Evolutionary conservation across 37 sponge, comb jelly and placozoan genomes (phyloP).

Genomic region (Amphimedon queenslandica): DNA sequence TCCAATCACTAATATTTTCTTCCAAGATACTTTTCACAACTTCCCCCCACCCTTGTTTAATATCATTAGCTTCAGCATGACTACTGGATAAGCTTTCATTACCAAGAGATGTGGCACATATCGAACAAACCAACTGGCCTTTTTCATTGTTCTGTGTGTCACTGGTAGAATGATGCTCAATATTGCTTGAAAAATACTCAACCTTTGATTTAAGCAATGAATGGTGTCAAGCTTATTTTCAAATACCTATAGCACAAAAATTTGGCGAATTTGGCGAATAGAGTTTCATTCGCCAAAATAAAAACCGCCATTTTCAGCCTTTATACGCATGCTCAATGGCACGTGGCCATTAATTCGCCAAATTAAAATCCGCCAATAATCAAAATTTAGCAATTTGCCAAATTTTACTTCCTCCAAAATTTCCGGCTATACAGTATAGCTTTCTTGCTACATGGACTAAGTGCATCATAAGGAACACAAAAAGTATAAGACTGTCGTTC

Average conservation of each 20-base stretch:
- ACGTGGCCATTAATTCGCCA: too few relatives aligned
- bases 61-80: neutral
- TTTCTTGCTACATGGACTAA: too few relatives aligned
- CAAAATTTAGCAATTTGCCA: too few relatives aligned
- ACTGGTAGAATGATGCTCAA: neutral
- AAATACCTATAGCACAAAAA: too few relatives aligned
- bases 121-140: constrained; percentile 1
- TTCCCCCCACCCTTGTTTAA: neutral
- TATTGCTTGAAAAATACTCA: neutral
- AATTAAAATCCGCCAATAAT: too few relatives aligned
- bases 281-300: too few relatives aligned
- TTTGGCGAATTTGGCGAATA: too few relatives aligned
- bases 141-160: constrained; percentile 10
- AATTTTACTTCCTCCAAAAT: too few relatives aligned
- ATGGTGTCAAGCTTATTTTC: neutral
- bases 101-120: constrained; percentile 3
- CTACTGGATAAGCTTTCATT: neutral
- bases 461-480: too few relatives aligned
- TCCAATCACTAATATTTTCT: neutral
- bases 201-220: neutral
- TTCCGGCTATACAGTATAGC: too few relatives aligned
- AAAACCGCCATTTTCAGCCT: too few relatives aligned
- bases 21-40: neutral
- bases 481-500: neutral
- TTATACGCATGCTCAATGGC: too few relatives aligned